phyloP scores from a whole-genome alignment of 1,140 invertebrate species.

The Macrosteles quadrilineatus region DNA sequence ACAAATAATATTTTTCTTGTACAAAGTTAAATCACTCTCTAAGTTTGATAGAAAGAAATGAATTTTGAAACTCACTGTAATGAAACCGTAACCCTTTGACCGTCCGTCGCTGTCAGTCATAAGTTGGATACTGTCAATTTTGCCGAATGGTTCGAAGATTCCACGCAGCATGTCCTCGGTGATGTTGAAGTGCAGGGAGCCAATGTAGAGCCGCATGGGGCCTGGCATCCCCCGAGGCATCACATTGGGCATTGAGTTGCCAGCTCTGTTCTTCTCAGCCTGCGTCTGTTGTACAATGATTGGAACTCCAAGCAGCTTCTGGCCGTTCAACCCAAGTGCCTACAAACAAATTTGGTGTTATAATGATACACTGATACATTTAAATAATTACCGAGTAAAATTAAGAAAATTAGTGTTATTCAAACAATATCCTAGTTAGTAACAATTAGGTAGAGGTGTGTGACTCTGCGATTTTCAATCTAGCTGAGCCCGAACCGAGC shows the following conservation, averaged over 20 bases:
- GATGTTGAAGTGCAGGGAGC: constrained; percentile 98
- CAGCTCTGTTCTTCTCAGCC: constrained; percentile 96
- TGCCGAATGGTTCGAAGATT: constrained; percentile 99
- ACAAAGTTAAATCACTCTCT: no score
- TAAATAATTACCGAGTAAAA: no score
- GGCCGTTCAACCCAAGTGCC: constrained; percentile 95
- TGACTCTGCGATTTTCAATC: no score
- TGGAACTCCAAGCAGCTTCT: constrained; percentile 95
- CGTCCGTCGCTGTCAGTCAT: constrained; percentile 94
- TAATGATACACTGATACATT: no score
- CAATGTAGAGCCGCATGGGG: constrained; percentile 96
- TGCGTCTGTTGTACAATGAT: constrained; percentile 98
- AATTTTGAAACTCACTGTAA: constrained; percentile 88
- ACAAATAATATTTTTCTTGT: no score
- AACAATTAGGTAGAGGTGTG: no score
- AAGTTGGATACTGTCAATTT: constrained; percentile 96
- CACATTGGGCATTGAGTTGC: constrained; percentile 79
- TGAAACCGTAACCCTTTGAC: constrained; percentile 97
- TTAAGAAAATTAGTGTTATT: no score
- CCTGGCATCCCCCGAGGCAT: constrained; percentile 80
- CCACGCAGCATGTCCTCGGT: constrained; percentile 98
- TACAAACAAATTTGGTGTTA: constrained; percentile 48
- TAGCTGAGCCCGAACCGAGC: no score
- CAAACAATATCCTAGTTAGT: no score
- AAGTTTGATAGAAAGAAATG: no score